Conservation (phyloP, 2,797 vertebrate genomes). For the Anguilla obscura region DNA sequence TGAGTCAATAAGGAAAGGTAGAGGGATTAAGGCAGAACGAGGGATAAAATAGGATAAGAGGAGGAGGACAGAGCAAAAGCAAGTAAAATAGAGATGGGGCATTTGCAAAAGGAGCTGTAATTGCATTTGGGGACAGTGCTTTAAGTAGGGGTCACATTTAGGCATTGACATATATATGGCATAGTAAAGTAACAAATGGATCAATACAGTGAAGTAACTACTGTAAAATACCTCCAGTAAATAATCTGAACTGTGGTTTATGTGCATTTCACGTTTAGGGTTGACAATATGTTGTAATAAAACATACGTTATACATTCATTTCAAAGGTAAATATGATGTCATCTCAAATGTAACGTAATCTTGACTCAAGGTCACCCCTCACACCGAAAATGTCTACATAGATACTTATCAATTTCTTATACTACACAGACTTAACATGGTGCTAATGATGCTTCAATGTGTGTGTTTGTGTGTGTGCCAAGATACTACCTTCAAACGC, state of each 20-base stretch:
- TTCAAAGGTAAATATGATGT: background rate
- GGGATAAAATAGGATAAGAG: background rate
- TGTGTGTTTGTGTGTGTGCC: background rate
- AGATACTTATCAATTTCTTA: background rate
- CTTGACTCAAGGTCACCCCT: background rate
- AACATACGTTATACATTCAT: background rate
- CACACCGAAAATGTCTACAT: background rate
- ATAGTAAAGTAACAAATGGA: background rate
- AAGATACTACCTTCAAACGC: too few relatives aligned
- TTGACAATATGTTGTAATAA: background rate
- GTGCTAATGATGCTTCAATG: background rate
- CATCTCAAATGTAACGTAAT: background rate
- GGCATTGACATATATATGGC: background rate
- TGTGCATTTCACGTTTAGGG: background rate
- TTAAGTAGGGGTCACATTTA: background rate
- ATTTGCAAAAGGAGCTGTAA: background rate
- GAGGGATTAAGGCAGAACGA: background rate
- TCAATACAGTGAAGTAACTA: background rate
- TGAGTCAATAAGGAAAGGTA: constrained; percentile 14
- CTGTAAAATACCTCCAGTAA: background rate
- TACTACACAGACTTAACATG: background rate
- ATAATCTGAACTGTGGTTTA: background rate
- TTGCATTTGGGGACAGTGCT: background rate
- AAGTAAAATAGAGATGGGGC: background rate
- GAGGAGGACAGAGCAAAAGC: background rate